Evolutionary conservation across 2,797 vertebrate genomes (phyloP), one percentile per base, ranked within the genome.

Genomic region (Garrulus glandarius): DNA sequence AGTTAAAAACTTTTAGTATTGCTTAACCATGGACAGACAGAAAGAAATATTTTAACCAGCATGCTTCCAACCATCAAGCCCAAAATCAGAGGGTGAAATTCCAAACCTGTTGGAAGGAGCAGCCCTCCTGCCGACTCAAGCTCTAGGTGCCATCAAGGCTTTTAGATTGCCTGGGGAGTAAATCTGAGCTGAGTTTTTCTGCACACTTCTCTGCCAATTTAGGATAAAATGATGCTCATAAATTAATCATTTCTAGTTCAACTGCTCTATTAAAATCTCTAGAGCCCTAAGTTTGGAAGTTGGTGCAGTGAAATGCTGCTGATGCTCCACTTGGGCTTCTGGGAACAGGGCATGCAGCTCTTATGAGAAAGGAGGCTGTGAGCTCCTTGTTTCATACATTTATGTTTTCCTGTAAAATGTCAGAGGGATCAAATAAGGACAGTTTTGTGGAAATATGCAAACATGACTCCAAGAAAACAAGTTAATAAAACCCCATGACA

Each of bases 161-260:
- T 41, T 82, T 60, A 39, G 12, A 53, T 53, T 8, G 0, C 32
- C 44, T 36, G 46, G 24, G 53, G 30, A 77, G 22, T 56, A 64
- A 79, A 85, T 60, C 11, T 3, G 0, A 57, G 37, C 12, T 27
- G 53, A 57, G 26, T 20, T 84, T 55, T 64, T 15, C 59, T 53
- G 20, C 29, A 34, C 2, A 0, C 11, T 76, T 93, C 27, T n/a
- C 56, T 70, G 20, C 17, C 53, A 67, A 26, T 50, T 80, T 61
- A 69, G 52, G 16, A 41, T 52, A 60, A 76, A 52, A 67, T n/a
- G 7, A 39, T 60, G 11, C 21, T 93, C 6, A 4, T 82, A 59
- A 94, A 71, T 68, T 29, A 84, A 47, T 53, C 5, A 57, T 84
- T 86, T 93, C 30, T 84, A 57, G 30, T 67, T 89, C n/a, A 82